Percentiles rank a stretch among this genome's conserved stretches.
Evolutionary conservation across 2,797 vertebrate species (phyloP).

Genomic region (Sylvilagus floridanus): DNA sequence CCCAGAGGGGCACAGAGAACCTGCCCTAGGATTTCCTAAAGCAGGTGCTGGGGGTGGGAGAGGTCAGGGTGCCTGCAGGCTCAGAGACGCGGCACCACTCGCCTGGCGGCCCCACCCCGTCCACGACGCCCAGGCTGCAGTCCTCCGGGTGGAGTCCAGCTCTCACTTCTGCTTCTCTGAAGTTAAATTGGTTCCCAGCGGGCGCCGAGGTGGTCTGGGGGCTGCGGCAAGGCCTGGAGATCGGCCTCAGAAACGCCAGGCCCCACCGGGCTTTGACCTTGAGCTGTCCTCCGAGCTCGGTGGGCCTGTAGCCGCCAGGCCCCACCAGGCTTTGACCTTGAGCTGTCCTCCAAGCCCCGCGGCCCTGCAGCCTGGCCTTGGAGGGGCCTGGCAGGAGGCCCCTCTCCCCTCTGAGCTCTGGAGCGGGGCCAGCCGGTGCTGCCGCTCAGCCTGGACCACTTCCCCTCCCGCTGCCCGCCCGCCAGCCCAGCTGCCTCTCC

Average conservation of each 20-base stretch:
- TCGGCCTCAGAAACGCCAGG: background rate
- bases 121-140: background rate
- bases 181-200: conserved; percentile 58
- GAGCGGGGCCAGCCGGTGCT: background rate
- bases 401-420: background rate
- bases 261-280: background rate
- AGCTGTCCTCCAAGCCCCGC: too few relatives aligned
- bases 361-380: background rate
- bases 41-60: too few relatives aligned
- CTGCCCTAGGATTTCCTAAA: too few relatives aligned
- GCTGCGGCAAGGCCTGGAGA: background rate
- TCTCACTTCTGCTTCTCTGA: conserved; percentile 56
- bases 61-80: too few relatives aligned
- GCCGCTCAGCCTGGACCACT: background rate
- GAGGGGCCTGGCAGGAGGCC: too few relatives aligned
- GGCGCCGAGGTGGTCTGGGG: background rate
- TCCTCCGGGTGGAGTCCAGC: conserved; percentile 52
- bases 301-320: too few relatives aligned
- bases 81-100: background rate
- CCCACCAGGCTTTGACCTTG: too few relatives aligned
- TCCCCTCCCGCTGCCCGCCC: background rate
- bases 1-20: too few relatives aligned
- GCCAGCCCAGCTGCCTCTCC: background rate
- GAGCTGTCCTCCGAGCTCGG: too few relatives aligned
- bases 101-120: background rate